Base-by-base conservation (phyloP, 1,140 invertebrate species). In the Tetranychus urticae region DNA sequence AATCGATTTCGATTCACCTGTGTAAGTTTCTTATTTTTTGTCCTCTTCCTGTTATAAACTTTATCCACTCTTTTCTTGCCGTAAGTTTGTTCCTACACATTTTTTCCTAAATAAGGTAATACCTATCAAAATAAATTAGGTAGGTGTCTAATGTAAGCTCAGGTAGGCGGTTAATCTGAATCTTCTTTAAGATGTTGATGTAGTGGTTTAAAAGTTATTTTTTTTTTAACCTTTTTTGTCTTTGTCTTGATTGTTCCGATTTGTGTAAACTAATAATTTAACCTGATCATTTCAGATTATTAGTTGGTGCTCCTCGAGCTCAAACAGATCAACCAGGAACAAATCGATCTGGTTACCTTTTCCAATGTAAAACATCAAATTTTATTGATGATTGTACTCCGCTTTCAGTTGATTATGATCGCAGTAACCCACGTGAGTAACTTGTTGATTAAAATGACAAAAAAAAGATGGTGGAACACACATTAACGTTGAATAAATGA, bases 251-350 rank as follows among this genome's bases (percentile, higher is more conserved):
- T 52, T 33, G 31, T 33, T 23, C 5, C 5, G 6, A 52, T 14
- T 23, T 52, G 5, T 14, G 0, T 1, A 6, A 6, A 7, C 6
- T 52, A 6, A 7, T n/a, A 6, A 8, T 52, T 6, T 23, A 7
- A 52, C 33, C 48, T 52, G 48, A 61, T 65, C 64, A 77, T 79
- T 70, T 10, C 75, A 94, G 90, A 81, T 76, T 96, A 64, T 73
- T 96, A 59, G 85, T 94, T 2, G 91, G 91, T 37, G 90, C 91
- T 42, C 91, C 91, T 4, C 71, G 86, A 65, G 88, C 82, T 62
- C 86, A 92, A 72, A 52, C n/a, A 5, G 48, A 52, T 23, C 48
- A 52, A 33, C 85, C 86, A 4, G 76, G 78, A 39, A 91, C 88
- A 10, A 85, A 81, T 61, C 77, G 75, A 64, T 89, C 89, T 1